Base-by-base conservation (phyloP, 2,888 invertebrate species). In the Lordiphosa andalusiaca region DNA sequence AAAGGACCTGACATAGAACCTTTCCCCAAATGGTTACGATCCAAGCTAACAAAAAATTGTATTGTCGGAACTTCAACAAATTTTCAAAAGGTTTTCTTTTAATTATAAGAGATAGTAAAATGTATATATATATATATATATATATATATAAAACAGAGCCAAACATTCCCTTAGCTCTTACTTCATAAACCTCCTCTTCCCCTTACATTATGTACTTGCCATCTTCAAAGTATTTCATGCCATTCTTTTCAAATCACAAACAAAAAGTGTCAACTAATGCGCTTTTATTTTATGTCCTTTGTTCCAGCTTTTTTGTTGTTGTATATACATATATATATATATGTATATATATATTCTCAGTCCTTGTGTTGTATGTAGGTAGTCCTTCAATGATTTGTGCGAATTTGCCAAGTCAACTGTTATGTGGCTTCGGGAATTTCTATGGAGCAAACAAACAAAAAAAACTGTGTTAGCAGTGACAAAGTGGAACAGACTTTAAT, bases 371-470 rank as follows among this genome's bases (percentile, higher is more conserved):
- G 19, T 51, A 19, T 16, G 19, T 51, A 16, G 30, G 19, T 51
- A 16, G 30, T 30, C 39, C 12, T 39, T 23, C 30, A 16, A 38
- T 47, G n/a, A 37, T 56, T 13, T 48, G 44, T 51, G 33, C 47
- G 46, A 47, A 57, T 50, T 52, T 47, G 30, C 54, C 47, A 54
- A 52, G 52, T 33, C 50, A 57, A 39, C 52, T 52, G 35, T 52
- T 42, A 42, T 41, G 35, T 52, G 52, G 25, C 33, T 42, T 36
- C 42, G 21, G 42, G 36, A 42, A 52, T 42, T 40, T 41, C 30
- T 41, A 51, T 51, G 12, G 35, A 10, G 23, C 7, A 30, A 30
- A 30, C 16, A 16, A 16, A 30, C 7, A 25, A 25, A 9, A 30
- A 30, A 30, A 44, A 44, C 33, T 52, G 52, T 52, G 52, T 36